phyloP scores from a whole-genome alignment of 2,113 vertebrate genomes.

The Sturnus vulgaris region DNA sequence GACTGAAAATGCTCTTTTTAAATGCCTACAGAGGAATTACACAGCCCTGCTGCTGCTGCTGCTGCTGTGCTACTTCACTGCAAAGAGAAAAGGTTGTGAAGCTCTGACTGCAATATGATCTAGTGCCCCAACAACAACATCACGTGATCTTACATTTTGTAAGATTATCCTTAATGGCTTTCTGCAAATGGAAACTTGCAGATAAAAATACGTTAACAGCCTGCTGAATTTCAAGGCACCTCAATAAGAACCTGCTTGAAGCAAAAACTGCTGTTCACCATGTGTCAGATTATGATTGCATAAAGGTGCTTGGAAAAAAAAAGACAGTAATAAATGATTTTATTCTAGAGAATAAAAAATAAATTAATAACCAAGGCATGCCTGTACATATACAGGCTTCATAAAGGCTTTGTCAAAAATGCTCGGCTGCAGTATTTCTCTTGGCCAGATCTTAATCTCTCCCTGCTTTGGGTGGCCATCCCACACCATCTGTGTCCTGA shows the following conservation, averaged over 20 bases:
- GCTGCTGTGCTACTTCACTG: not conserved
- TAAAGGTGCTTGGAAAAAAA: not conserved
- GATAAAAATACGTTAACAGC: conserved; percentile 42
- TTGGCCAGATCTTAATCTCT: not conserved
- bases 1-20: conserved; percentile 15
- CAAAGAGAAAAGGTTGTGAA: not conserved
- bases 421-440: not conserved
- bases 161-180: conserved; percentile 57
- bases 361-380: not conserved
- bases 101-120: not conserved
- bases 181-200: conserved; percentile 50
- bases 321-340: not conserved
- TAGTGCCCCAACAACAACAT: not conserved
- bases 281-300: rapidly evolving
- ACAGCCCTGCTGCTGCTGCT: not conserved
- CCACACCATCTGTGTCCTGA: not conserved
- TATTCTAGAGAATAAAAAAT: not conserved
- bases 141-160: conserved; percentile 53
- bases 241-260: not conserved
- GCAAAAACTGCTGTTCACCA: not conserved
- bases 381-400: not conserved
- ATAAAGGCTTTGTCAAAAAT: not conserved
- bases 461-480: not conserved
- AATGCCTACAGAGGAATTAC: not conserved
- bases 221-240: conserved; percentile 2